Conservation (phyloP, 1,140 invertebrate species). For the Eumaeus atala region DNA sequence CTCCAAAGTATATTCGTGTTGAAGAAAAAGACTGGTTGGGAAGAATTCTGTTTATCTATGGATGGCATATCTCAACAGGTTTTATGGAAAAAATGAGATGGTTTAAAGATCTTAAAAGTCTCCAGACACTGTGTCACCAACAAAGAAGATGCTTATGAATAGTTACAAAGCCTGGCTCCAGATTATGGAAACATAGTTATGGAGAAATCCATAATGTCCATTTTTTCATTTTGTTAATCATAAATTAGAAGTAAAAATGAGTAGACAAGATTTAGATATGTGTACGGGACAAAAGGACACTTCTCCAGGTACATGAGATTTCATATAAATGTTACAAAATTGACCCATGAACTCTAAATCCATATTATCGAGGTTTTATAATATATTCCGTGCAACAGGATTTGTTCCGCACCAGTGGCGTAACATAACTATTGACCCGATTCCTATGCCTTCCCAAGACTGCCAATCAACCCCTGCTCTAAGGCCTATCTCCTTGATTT, state of each 20-base stretch:
- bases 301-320: constrained; percentile 21
- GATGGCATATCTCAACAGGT: not conserved
- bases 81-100: constrained; percentile 20
- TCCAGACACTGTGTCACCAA: not conserved
- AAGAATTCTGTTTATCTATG: constrained; percentile 10
- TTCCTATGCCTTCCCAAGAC: constrained; percentile 19
- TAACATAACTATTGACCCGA: constrained; percentile 16
- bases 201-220: not conserved
- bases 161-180: not conserved
- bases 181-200: too few relatives aligned
- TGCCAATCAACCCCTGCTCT: constrained; percentile 2
- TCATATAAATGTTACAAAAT: constrained; percentile 24
- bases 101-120: constrained; percentile 13
- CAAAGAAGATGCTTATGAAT: not conserved
- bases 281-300: constrained; percentile 22
- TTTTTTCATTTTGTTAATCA: not conserved
- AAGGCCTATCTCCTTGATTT: constrained; percentile 25
- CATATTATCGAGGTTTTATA: constrained; percentile 20
- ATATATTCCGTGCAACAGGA: constrained; percentile 11
- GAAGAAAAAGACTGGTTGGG: constrained; percentile 2
- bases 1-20: constrained; percentile 14
- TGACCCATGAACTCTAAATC: constrained; percentile 16
- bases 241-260: constrained; percentile 9
- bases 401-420: constrained; percentile 22
- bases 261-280: constrained; percentile 14